Percentiles rank a stretch among this genome's conserved stretches.
phyloP scores from a whole-genome alignment of 2,888 invertebrate genomes.

The Adineta ricciae region DNA sequence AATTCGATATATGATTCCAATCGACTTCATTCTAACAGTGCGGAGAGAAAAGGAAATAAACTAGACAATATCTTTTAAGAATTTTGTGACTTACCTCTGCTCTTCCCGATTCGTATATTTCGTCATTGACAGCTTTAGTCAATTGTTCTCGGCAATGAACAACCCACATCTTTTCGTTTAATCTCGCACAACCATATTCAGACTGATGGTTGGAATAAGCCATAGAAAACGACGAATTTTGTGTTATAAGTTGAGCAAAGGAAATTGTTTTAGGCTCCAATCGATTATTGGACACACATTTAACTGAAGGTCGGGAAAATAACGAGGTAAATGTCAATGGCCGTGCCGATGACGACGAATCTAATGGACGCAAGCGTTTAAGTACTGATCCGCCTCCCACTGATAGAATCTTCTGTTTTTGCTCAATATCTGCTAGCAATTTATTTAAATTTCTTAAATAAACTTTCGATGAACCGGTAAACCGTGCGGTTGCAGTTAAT shows the following conservation, averaged over 20 bases:
- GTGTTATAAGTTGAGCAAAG: neutral
- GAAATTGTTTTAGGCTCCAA: conserved; percentile 13
- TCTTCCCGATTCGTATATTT: neutral
- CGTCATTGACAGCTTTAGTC: conserved; percentile 8
- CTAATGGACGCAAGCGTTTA: neutral
- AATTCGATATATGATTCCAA: conserved; percentile 17
- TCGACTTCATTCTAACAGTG: neutral
- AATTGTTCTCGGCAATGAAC: neutral
- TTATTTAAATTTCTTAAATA: conserved; percentile 17
- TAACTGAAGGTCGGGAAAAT: neutral
- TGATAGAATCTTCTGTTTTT: neutral
- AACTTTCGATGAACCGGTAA: neutral
- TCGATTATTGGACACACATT: neutral
- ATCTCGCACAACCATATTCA: neutral
- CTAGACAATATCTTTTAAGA: neutral
- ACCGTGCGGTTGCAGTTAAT: neutral
- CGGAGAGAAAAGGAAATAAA: neutral
- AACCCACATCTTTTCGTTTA: neutral
- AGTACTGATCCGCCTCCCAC: neutral
- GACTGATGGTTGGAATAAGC: neutral
- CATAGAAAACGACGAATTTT: neutral
- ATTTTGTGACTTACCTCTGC: neutral
- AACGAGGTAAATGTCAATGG: neutral
- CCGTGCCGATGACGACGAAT: neutral
- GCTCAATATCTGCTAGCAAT: conserved; percentile 3